Evolutionary conservation across 2,113 vertebrate species (phyloP), one percentile per base, ranked within the genome.

Genomic region (Bostrychus sinensis): DNA sequence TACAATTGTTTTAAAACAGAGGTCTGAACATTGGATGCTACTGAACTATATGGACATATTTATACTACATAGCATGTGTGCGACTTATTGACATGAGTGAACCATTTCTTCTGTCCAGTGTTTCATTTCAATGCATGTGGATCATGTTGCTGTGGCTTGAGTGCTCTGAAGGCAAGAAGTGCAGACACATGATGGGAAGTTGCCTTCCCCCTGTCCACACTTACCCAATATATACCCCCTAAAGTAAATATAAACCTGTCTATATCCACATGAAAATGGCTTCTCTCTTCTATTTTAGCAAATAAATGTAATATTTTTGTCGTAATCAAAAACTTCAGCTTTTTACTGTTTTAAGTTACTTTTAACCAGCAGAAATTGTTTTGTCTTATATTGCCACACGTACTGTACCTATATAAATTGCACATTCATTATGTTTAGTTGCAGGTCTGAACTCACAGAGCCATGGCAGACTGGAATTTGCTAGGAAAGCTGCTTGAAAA

Each of bases 391-490:
- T 14, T 20, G 42, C 17, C 9, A 12, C 19, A 11, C 43, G 11
- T 14, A 19, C 42, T 45, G 42, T 48, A 9, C 1, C 9, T 48
- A n/a, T n/a, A n/a, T n/a, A n/a, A n/a, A n/a, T n/a, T n/a, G n/a
- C n/a, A n/a, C n/a, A n/a, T n/a, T n/a, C n/a, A n/a, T 30, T 51
- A 39, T 51, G 48, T 71, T 17, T 30, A 79, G 54, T 68, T 41
- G 30, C 65, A 76, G 76, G 54, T 56, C 72, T 82, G 76, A 70
- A 32, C 70, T 75, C 38, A 34, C 72, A 46, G 72, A 70, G 75
- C 77, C 69, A 95, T 96, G 95, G 95, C 93, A 64, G 94, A 95
- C 89, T 94, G 94, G 94, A 94, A 91, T 83, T 85, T 95, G 78
- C 82, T 96, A 80, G 94, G 93, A 55, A 90, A 92, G 83, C 91